A percentile compares a stretch with the other conserved stretches of the same genome.
These are phyloP conservation scores for Antedon mediterranea DNA, from an alignment of 53 echinoderm and acorn worm genomes.

Conservation along the genomic window DNA sequence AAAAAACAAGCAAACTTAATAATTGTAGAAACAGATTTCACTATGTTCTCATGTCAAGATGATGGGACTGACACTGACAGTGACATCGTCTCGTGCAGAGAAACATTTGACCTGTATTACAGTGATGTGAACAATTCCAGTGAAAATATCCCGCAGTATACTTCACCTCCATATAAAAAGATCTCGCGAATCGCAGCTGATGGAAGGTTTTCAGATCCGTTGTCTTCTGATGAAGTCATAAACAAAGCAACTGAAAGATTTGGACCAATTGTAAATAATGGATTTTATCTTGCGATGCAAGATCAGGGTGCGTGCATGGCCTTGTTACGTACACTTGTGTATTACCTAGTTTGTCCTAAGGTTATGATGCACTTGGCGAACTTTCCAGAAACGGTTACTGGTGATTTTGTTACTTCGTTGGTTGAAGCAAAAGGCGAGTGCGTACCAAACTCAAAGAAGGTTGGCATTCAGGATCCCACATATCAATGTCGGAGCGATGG, in stretches of 20 bases:
- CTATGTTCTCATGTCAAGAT: constrained; percentile 58
- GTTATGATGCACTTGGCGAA: constrained; percentile 51
- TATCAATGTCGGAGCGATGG: constrained; percentile 67
- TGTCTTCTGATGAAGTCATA: constrained; percentile 2
- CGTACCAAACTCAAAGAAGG: constrained; percentile 48
- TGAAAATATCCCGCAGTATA: constrained; percentile 18
- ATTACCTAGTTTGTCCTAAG: constrained; percentile 58
- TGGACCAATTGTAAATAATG: constrained; percentile 38
- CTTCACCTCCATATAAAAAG: constrained; percentile 35
- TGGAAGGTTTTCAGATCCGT: constrained; percentile 67
- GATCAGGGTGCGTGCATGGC: constrained; percentile 96
- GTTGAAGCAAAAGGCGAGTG: constrained; percentile 53
- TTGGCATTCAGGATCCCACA: constrained; percentile 25
- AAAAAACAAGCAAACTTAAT: constrained; percentile 54
- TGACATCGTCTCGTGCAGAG: constrained; percentile 63
- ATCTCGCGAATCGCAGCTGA: constrained; percentile 75
- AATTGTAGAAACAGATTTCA: constrained; percentile 61
- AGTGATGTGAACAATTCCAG: constrained; percentile 33
- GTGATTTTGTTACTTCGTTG: constrained; percentile 24
- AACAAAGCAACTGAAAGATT: constrained; percentile 48
- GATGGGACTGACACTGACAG: not conserved
- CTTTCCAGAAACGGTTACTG: constrained; percentile 71
- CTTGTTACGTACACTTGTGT: constrained; percentile 45
- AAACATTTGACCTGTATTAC: constrained; percentile 91
- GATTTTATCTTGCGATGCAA: constrained; percentile 76